Conservation (phyloP, 1,140 invertebrate species). For the Popillia japonica region DNA sequence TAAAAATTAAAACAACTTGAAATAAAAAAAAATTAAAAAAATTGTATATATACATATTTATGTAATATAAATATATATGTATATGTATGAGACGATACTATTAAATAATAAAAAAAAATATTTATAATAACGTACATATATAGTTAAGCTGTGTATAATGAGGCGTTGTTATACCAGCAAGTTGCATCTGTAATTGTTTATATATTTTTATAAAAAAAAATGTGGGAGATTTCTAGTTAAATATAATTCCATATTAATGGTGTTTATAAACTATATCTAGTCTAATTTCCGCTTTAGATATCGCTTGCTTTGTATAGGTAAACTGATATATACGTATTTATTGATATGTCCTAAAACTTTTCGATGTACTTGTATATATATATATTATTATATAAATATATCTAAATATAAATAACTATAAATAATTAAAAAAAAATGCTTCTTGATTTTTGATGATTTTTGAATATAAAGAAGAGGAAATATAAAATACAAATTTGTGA, state of each 20-base stretch:
- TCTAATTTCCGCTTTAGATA: too few species aligned
- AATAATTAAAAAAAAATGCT: neutral
- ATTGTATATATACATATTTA: too few species aligned
- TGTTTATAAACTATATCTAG: too few species aligned
- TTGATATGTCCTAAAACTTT: slow-evolving; percentile 37
- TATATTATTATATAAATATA: slow-evolving; percentile 48
- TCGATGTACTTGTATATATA: slow-evolving; percentile 46
- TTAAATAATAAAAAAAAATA: too few species aligned
- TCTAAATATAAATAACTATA: neutral
- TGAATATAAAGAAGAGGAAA: neutral
- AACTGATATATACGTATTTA: slow-evolving; percentile 44
- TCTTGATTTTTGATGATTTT: slow-evolving; percentile 6
- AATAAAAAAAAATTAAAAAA: neutral
- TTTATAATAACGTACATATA: slow-evolving; percentile 49
- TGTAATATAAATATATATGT: too few species aligned
- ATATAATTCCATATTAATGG: too few species aligned
- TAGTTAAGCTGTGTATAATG: slow-evolving; percentile 56
- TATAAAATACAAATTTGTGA: neutral
- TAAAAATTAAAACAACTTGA: neutral
- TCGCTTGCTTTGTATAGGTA: slow-evolving; percentile 37
- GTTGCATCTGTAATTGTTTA: slow-evolving; percentile 40
- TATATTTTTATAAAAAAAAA: too few species aligned
- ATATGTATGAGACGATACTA: neutral
- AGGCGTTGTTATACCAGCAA: slow-evolving; percentile 47
- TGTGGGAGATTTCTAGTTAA: neutral